phyloP scores from a whole-genome alignment of 2,797 vertebrate species.

The Babyrousa celebensis region DNA sequence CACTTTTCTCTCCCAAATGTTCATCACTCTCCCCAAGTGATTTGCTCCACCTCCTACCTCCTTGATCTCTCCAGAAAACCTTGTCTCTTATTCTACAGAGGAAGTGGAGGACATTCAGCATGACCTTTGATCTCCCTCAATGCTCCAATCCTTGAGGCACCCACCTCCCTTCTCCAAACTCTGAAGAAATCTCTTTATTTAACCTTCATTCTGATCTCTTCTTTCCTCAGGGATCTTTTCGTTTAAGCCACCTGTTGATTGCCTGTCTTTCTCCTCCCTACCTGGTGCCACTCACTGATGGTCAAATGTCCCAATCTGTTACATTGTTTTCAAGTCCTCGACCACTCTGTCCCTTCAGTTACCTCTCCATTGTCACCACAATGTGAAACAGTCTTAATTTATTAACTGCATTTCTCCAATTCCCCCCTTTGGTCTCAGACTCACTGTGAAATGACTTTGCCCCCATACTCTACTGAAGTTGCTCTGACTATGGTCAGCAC shows the following conservation, averaged over 20 bases:
- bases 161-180: not conserved
- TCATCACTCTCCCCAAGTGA: not conserved
- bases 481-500: not conserved
- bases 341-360: not conserved
- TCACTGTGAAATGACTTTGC: not conserved
- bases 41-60: not conserved
- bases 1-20: not conserved
- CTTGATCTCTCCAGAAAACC: not conserved
- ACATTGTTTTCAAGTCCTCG: not conserved
- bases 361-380: not conserved
- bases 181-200: not conserved
- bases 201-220: not conserved
- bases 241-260: constrained; percentile 11
- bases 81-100: not conserved
- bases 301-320: not conserved
- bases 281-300: not conserved
- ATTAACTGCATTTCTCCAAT: not conserved
- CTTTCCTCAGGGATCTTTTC: not conserved
- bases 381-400: constrained; percentile 20
- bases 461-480: not conserved
- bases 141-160: too few species aligned
- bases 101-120: not conserved
- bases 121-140: not conserved
- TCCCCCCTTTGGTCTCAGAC: constrained; percentile 38
- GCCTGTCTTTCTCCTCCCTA: not conserved